Evolutionary conservation across 2,113 vertebrate genomes (phyloP), one percentile per base, ranked within the genome.

Genomic region (Calyptomena viridis): DNA sequence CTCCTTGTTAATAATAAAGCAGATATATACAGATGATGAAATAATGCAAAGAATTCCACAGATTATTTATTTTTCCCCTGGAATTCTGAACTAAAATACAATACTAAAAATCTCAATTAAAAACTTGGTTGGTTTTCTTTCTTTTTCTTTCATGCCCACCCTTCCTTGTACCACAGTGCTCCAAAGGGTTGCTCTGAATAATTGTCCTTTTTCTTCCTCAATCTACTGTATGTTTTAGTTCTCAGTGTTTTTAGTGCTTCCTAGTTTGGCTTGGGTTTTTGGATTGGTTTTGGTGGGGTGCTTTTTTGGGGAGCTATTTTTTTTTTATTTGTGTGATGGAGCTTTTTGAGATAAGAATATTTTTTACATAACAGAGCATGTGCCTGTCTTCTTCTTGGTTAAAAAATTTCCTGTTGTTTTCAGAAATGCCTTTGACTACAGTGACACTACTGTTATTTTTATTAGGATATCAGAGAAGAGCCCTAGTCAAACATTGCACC

Each of bases 121-220:
- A 94, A 79, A 9, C 3, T 33, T 31, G 1, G 3, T 23, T 39
- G 7, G 0, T 62, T 69, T 76, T 20, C 16, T 63, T 58, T 27
- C 20, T 19, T 21, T 22, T 47, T 31, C 11, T 68, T 47, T 63
- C 15, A 37, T 14, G 17, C 20, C 19, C 17, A 4, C 16, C 17
- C 0, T 0, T 3, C 27, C 7, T 31, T 52, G 5, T 50, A 27
- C 33, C 68, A n/a, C 1, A 8, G 9, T 53, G 22, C n/a, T 83
- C 22, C n/a, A 74, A 53, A 74, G 5, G 2, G 14, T 58, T 74
- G 27, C 12, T 78, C 35, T 60, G 17, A 46, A 42, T 52, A 47
- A 53, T 55, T 31, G 2, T 42, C 16, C 73, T 59, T 66, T 87
- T 74, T 11, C 19, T 69, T 86, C 13, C 8, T 59, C 18, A 37